These are phyloP conservation scores for Panagrolaimus sp. DNA, from an alignment of 1,140 invertebrate genomes.

Conservation along the genomic window DNA sequence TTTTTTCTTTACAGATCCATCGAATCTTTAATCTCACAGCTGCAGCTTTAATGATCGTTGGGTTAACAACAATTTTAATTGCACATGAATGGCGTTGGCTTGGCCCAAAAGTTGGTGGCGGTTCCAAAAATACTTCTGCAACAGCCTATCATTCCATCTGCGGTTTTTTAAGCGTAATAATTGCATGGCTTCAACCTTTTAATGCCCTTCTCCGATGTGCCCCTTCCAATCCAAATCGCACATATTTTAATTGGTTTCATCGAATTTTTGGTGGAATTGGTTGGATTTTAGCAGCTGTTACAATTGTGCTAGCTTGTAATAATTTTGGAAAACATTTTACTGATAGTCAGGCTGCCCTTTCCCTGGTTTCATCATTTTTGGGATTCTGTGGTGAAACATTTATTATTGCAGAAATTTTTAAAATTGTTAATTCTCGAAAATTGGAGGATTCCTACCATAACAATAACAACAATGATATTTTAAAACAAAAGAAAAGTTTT, in stretches of 20 bases:
- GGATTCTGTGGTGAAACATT: neutral
- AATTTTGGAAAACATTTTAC: conserved; percentile 14
- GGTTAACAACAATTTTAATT: conserved; percentile 1
- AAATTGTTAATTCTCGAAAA: neutral
- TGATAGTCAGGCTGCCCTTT: neutral
- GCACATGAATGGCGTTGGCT: conserved; percentile 11
- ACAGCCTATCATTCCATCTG: neutral
- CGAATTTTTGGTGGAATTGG: neutral
- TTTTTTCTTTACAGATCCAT: neutral
- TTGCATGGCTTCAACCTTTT: conserved; percentile 5
- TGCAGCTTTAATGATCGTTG: conserved; percentile 1
- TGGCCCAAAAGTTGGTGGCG: neutral
- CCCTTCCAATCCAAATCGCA: neutral
- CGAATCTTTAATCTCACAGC: conserved; percentile 5
- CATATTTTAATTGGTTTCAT: conserved; percentile 12
- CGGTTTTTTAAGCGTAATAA: neutral
- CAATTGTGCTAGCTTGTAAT: conserved; percentile 9
- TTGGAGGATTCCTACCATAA: too few species aligned
- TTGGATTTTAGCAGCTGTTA: neutral
- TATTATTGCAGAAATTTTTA: neutral
- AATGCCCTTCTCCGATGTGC: conserved; percentile 7
- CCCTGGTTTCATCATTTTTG: neutral
- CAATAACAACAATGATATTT: too few species aligned
- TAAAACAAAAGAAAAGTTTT: neutral
- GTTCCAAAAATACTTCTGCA: neutral